Evolutionary conservation across 2,888 invertebrate genomes (phyloP).

Genomic region (Drosophila longiperda): DNA sequence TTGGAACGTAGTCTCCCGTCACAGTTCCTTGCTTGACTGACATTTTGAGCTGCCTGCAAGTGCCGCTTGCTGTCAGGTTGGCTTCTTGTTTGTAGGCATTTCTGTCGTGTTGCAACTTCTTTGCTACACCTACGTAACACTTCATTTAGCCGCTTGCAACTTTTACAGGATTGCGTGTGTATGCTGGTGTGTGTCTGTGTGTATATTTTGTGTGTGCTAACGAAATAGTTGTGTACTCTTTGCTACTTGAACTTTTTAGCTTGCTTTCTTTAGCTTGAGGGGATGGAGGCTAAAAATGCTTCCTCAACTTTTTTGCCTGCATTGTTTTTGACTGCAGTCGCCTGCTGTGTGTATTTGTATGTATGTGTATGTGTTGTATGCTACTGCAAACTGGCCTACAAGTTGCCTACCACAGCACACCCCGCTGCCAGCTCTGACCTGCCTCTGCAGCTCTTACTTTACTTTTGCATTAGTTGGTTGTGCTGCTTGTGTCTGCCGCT

Average conservation of each 20-base stretch:
- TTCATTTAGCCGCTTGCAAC: slow-evolving; percentile 68
- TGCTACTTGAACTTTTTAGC: slow-evolving; percentile 73
- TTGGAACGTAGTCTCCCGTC: background rate
- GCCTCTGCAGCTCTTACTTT: slow-evolving; percentile 59
- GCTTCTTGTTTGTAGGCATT: slow-evolving; percentile 48
- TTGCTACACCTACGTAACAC: slow-evolving; percentile 68
- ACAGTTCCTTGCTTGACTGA: slow-evolving; percentile 41
- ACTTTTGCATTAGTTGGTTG: slow-evolving; percentile 56
- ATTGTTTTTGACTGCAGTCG: slow-evolving; percentile 75
- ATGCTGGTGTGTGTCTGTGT: background rate
- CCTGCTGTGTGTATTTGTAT: slow-evolving; percentile 9
- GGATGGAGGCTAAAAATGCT: slow-evolving; percentile 49
- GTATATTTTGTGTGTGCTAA: slow-evolving; percentile 55
- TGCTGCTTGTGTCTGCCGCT: slow-evolving; percentile 50
- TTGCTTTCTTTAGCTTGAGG: slow-evolving; percentile 57
- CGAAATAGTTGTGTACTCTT: slow-evolving; percentile 75
- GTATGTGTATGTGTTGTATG: background rate
- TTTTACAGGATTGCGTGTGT: slow-evolving; percentile 53
- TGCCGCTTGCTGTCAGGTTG: slow-evolving; percentile 62
- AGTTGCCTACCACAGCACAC: slow-evolving; percentile 1
- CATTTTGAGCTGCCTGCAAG: slow-evolving; percentile 64
- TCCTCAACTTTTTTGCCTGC: slow-evolving; percentile 72
- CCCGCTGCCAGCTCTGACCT: slow-evolving; percentile 1
- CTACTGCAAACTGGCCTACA: slow-evolving; percentile 25
- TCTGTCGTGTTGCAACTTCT: slow-evolving; percentile 39